Percentiles rank a stretch among this genome's conserved stretches.
Evolutionary conservation across 2,797 vertebrate genomes (phyloP).

Genomic region (Limosa lapponica): DNA sequence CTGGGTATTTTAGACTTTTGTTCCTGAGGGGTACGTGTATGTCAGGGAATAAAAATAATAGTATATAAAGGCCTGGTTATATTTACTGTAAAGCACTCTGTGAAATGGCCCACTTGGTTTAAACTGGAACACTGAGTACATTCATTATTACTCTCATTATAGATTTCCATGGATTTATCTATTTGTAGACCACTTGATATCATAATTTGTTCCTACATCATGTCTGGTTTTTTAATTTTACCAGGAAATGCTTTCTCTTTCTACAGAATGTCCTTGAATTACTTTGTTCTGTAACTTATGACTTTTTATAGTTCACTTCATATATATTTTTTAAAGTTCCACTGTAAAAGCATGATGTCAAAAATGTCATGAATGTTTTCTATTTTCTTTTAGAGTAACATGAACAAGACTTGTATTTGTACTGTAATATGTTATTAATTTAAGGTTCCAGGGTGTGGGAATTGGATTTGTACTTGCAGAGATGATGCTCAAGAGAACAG

Average conservation of each 20-base stretch:
- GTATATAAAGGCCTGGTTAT: not conserved
- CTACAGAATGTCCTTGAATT: not conserved
- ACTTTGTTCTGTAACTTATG: not conserved
- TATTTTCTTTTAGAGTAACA: not conserved
- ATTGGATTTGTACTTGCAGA: not conserved
- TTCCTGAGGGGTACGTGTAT: not conserved
- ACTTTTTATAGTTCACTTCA: not conserved
- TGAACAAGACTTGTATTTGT: not conserved
- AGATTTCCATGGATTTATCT: slow-evolving; percentile 31
- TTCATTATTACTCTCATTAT: slow-evolving; percentile 28
- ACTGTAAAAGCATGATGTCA: not conserved
- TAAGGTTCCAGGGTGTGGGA: not conserved
- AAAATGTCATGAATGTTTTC: not conserved
- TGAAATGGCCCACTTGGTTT: slow-evolving; percentile 40
- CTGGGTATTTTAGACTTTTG: not conserved
- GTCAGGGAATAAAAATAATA: slow-evolving; percentile 1
- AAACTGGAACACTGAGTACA: slow-evolving; percentile 40
- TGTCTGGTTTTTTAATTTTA: not conserved
- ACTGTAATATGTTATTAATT: not conserved
- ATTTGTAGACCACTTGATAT: slow-evolving; percentile 24
- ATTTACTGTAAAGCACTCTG: slow-evolving; percentile 42
- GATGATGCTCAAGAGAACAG: not conserved
- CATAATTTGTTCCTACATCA: not conserved
- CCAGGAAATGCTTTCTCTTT: slow-evolving; percentile 8
- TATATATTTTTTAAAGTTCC: not conserved